phyloP scores from a whole-genome alignment of 2,888 invertebrate species.

The Patella caerulea region DNA sequence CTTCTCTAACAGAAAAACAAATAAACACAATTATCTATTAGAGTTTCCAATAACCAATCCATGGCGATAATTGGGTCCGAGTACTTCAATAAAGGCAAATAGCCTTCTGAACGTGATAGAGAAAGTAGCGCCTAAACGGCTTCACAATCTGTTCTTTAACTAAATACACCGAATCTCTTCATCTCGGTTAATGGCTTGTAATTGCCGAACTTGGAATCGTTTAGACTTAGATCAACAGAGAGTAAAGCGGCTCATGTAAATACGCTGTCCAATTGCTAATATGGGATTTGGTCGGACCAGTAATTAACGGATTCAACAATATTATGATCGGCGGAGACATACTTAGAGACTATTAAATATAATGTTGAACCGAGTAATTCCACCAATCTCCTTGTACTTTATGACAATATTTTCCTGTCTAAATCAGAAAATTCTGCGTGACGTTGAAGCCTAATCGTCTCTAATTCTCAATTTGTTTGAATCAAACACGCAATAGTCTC shows the following conservation, averaged over 20 bases:
- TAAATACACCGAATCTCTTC: background rate
- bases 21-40: background rate
- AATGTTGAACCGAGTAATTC: background rate
- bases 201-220: background rate
- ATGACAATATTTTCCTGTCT: constrained; percentile 10
- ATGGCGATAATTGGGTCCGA: too few relatives aligned
- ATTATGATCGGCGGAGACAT: background rate
- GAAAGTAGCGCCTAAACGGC: too few relatives aligned
- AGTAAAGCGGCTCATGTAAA: background rate
- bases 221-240: background rate
- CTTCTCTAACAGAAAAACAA: constrained; percentile 4
- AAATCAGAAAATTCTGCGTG: background rate
- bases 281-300: background rate
- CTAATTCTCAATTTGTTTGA: constrained; percentile 11
- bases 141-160: background rate
- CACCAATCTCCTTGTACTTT: background rate
- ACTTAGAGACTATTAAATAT: constrained; percentile 1
- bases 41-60: too few relatives aligned
- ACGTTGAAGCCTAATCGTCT: constrained; percentile 9
- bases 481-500: constrained; percentile 10
- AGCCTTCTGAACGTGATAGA: too few relatives aligned
- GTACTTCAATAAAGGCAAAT: too few relatives aligned
- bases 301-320: background rate
- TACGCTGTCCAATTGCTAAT: background rate
- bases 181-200: background rate